A percentile compares a stretch with the other conserved stretches of the same genome.
phyloP scores from a whole-genome alignment of 2,113 vertebrate genomes.

The Laterallus jamaicensis region DNA sequence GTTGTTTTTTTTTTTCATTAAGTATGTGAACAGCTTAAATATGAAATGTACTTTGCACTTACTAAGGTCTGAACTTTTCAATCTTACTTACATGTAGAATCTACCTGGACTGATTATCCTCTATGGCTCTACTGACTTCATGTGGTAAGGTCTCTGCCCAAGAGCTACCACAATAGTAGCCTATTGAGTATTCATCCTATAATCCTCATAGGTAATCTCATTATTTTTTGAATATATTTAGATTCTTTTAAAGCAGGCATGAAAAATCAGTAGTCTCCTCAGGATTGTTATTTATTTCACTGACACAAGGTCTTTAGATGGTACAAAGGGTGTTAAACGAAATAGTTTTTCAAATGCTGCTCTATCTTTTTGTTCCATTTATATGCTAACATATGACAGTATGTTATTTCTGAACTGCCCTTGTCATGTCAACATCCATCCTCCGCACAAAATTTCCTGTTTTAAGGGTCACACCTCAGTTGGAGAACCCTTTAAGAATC shows the following conservation, averaged over 20 bases:
- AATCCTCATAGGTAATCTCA: neutral
- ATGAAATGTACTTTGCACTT: neutral
- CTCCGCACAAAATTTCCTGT: neutral
- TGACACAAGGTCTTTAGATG: neutral
- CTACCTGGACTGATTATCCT: neutral
- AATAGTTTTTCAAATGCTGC: neutral
- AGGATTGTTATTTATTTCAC: neutral
- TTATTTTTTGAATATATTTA: neutral
- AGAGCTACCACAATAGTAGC: neutral
- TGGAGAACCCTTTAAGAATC: neutral
- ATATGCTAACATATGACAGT: neutral
- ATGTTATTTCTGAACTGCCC: neutral
- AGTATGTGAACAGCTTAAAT: neutral
- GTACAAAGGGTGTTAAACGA: neutral
- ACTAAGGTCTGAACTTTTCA: neutral
- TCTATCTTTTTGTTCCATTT: neutral
- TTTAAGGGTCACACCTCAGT: neutral
- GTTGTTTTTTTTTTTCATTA: neutral
- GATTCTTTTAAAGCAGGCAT: neutral
- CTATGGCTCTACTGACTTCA: neutral
- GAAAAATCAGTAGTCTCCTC: neutral
- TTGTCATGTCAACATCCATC: neutral
- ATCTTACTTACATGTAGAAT: neutral
- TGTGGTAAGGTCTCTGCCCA: neutral
- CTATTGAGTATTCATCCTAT: neutral